These are phyloP conservation scores for Erinaceus europaeus DNA, from an alignment of 2,113 vertebrate genomes.

Conservation along the genomic window DNA sequence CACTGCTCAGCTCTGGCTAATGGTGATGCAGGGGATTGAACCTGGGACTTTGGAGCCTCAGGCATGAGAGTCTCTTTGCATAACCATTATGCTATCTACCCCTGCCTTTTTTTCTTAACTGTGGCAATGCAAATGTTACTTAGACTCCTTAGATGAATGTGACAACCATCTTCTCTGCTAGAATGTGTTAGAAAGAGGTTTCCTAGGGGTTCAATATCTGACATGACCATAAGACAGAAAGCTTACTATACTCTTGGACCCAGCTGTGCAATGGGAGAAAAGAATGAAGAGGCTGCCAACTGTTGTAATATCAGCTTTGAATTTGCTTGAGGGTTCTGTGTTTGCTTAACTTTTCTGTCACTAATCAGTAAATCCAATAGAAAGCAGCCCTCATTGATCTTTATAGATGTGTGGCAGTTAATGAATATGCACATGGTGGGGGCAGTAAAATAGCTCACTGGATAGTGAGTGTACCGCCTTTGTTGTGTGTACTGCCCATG, in stretches of 20 bases:
- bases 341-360: neutral
- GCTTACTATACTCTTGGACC: neutral
- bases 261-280: rapidly evolving
- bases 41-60: neutral
- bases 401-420: neutral
- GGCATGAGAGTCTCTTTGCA: neutral
- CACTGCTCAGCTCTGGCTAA: neutral
- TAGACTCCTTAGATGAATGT: neutral
- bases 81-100: neutral
- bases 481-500: rapidly evolving
- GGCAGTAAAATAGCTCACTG: no score
- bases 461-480: no score
- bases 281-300: neutral
- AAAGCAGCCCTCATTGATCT: neutral
- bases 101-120: neutral
- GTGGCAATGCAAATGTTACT: neutral
- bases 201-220: neutral
- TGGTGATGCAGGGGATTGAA: neutral
- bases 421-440: no score
- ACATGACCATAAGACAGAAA: neutral
- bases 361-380: neutral
- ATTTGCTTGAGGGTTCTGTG: neutral
- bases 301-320: neutral
- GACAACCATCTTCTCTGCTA: neutral
- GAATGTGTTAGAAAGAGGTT: neutral